Evolutionary conservation across 2,113 vertebrate species (phyloP), one percentile per base, ranked within the genome.

Genomic region (Neolamprologus longior): DNA sequence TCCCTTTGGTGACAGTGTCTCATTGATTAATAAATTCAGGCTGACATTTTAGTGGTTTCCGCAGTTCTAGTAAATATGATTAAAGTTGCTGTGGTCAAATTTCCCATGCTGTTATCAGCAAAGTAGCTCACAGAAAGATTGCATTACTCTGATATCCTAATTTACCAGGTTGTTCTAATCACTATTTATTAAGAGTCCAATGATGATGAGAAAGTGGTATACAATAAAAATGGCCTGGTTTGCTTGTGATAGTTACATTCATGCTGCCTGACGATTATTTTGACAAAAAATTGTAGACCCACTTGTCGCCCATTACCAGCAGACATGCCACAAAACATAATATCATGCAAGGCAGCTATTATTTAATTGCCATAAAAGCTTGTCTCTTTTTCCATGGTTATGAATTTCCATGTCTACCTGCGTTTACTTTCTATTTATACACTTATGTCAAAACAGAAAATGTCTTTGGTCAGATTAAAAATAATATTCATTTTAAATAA

Each of bases 1-100:
- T 93, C 93, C 93, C 91, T 92, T 94, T 88, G 93, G 94, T 91
- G 93, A 93, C 85, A 82, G 83, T 57, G 89, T 88, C 91, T 90
- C 89, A 86, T 87, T 91, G 93, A 93, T 90, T 91, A 94, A 94
- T 94, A 92, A 82, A 91, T 93, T 89, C 84, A 66, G 35, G 40
- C 79, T 91, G 91, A 88, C 93, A 92, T 94, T 92, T 91, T 89
- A 81, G 87, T 83, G 85, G 76, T 91, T 94, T 94, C 83, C 40
- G 83, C 86, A 88, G 81, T 91, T 88, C 63, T 63, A 81, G 87
- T 80, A 88, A 94, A 94, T 93, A 92, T 93, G 91, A 95, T 94
- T 90, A 90, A 91, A 86, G 88, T 93, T 93, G 61, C 90, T 88
- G 81, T 89, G 84, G 89, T 91, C 89, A 90, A 85, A 92, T 91